phyloP scores from a whole-genome alignment of 2,113 vertebrate species.

The Paratilapia polleni region DNA sequence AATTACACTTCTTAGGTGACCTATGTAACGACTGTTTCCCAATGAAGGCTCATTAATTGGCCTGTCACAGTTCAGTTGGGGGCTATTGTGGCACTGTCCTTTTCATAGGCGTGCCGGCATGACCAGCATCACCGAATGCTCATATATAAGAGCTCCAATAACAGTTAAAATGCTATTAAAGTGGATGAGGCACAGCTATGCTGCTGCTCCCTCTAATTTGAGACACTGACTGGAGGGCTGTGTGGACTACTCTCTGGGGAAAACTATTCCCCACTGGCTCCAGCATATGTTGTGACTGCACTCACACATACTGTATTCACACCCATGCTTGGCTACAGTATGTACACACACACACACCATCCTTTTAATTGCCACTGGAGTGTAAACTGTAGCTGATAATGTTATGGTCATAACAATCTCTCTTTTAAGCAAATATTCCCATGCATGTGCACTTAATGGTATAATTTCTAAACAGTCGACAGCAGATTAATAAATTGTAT shows the following conservation, averaged over 20 bases:
- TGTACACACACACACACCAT: conserved; percentile 15
- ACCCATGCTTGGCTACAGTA: neutral
- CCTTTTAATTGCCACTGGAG: conserved; percentile 48
- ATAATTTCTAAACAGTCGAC: conserved; percentile 5
- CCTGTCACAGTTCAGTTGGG: conserved; percentile 92
- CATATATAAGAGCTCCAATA: conserved; percentile 88
- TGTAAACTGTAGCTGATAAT: conserved; percentile 54
- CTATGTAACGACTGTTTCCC: conserved; percentile 89
- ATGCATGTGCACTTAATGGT: neutral
- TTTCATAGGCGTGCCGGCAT: conserved; percentile 86
- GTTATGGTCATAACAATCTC: conserved; percentile 43
- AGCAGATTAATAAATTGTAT: conserved; percentile 15
- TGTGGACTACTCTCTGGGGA: conserved; percentile 86
- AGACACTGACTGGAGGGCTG: conserved; percentile 89
- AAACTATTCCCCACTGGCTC: conserved; percentile 60
- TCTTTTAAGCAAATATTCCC: conserved; percentile 51
- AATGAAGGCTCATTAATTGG: conserved; percentile 96
- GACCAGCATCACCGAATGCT: conserved; percentile 89
- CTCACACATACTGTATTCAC: conserved; percentile 39
- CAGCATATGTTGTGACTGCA: conserved; percentile 50
- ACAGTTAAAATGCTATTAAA: conserved; percentile 92
- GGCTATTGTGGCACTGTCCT: conserved; percentile 92
- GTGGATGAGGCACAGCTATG: conserved; percentile 84
- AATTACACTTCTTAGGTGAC: conserved; percentile 96
- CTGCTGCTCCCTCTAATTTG: conserved; percentile 90